Base-by-base conservation (phyloP, 2,113 vertebrate genomes). In the Dipodomys ordii region DNA sequence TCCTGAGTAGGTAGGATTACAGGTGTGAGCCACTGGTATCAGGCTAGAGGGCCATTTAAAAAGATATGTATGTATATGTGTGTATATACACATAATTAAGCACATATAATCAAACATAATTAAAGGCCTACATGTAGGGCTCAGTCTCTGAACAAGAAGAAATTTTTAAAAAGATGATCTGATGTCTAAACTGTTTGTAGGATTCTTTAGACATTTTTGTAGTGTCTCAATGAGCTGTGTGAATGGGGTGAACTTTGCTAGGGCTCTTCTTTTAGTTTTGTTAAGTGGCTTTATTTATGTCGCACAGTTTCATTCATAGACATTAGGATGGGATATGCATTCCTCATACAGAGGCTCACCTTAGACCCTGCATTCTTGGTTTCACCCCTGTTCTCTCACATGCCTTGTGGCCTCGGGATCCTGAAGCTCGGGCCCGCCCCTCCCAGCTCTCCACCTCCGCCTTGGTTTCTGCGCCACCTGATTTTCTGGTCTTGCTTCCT, bases 161-260 rank as follows among this genome's bases (percentile, higher is more conserved):
- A 91, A 93, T 76, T 87, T 25, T 87, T 25, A 81, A 78, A 92
- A 32, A 64, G 44, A 71, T 79, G 44, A 15, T 25, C 19, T 90
- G 27, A 23, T 79, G 87, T 57, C 64, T 80, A 35, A 62, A 85
- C 83, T 64, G 46, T 72, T 35, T 81, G 62, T 74, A 82, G 22
- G 72, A 8, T 68, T 92, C 49, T 83, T 94, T 16, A 77, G 69
- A 44, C 87, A 60, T 84, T 79, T 85, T 92, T 90, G 44, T 30
- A 80, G 2, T 77, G 9, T 27, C 10, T 82, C 44, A 57, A 62
- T 88, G 76, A 83, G 68, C 44, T 77, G 7, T 62, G 32, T n/a
- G 87, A 28, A 11, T 32, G 32, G 32, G 16, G 6, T 89, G 23
- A 35, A 28, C 88, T 86, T 49, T 84, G 53, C 64, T 3, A 20